Evolutionary conservation across 2,113 vertebrate genomes (phyloP), one percentile per base, ranked within the genome.

Genomic region (Macaca nemestrina): DNA sequence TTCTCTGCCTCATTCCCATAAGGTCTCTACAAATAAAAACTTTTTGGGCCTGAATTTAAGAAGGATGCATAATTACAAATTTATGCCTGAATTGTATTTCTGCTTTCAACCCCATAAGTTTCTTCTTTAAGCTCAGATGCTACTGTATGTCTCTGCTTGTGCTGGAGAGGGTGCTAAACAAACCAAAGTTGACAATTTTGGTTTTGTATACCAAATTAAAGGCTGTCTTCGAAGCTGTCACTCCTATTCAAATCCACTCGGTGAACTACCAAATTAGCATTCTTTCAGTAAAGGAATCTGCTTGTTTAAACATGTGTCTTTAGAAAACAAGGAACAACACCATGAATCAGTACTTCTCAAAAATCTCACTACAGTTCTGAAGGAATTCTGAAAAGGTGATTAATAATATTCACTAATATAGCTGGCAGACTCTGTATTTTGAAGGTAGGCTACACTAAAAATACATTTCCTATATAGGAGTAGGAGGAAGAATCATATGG

Each of bases 131-230:
- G 96, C 96, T 98, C 98, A 98, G 98, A 98, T 98, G 97, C 97
- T 98, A 95, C 98, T 99, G 98, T 98, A 98, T 98, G 98, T 98
- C 98, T 97, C 98, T 98, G 98, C 97, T 98, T 99, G 97, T 95
- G 98, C 98, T 96, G 85, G 97, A 97, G 95, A 98, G 98, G 97
- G 97, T 98, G 98, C 98, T 98, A 98, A 99, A 98, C 97, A 98
- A 99, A 98, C 96, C 96, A 48, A 98, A 98, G 98, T 99, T 98
- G 98, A 99, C 98, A 98, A 98, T 98, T 99, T 99, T 98, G 98
- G 98, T 98, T 99, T 98, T 99, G 98, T 99, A 98, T 98, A 98
- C 98, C 98, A 99, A 99, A 99, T 98, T 99, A 99, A 99, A 98
- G 98, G 98, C 98, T 99, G 98, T 98, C 98, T 99, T 97, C 4